Evolutionary conservation across 2,888 invertebrate genomes (phyloP).

Genomic region (Rotaria magnacalcarata): DNA sequence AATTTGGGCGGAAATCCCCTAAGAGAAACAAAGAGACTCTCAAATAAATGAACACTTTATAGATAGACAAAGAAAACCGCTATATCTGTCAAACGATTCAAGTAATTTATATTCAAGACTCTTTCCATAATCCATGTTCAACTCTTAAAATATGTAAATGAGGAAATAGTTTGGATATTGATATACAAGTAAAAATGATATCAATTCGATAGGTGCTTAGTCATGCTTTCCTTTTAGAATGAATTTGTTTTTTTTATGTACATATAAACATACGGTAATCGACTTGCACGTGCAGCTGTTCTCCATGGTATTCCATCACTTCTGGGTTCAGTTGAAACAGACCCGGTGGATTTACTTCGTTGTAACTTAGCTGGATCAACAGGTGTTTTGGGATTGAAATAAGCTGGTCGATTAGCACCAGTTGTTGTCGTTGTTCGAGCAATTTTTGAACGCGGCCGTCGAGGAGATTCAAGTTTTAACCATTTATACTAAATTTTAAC

Average conservation of each 20-base stretch:
- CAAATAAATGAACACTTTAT: too few relatives aligned
- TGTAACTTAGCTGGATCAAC: slow-evolving; percentile 36
- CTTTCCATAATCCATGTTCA: too few relatives aligned
- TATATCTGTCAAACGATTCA: too few relatives aligned
- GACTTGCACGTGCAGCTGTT: slow-evolving; percentile 56
- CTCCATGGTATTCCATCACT: slow-evolving; percentile 56
- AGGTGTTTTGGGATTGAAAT: not conserved
- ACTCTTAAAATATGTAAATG: too few relatives aligned
- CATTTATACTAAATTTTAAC: slow-evolving; percentile 53
- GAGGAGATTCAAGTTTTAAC: slow-evolving; percentile 52
- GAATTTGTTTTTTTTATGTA: not conserved
- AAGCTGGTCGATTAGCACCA: slow-evolving; percentile 26
- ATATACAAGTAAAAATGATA: too few relatives aligned
- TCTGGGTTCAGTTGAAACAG: slow-evolving; percentile 47
- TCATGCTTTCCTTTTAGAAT: too few relatives aligned
- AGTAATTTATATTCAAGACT: too few relatives aligned
- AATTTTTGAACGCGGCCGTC: slow-evolving; percentile 1
- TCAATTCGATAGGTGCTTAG: too few relatives aligned
- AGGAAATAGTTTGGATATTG: too few relatives aligned
- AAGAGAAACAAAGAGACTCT: not conserved
- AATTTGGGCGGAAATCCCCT: slow-evolving; percentile 30
- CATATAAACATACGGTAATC: slow-evolving; percentile 51
- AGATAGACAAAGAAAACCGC: too few relatives aligned
- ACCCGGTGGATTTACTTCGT: slow-evolving; percentile 46
- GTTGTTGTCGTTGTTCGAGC: not conserved